Base-by-base conservation (phyloP, 64 coral and sea anemone species). In the Porites australiensis region DNA sequence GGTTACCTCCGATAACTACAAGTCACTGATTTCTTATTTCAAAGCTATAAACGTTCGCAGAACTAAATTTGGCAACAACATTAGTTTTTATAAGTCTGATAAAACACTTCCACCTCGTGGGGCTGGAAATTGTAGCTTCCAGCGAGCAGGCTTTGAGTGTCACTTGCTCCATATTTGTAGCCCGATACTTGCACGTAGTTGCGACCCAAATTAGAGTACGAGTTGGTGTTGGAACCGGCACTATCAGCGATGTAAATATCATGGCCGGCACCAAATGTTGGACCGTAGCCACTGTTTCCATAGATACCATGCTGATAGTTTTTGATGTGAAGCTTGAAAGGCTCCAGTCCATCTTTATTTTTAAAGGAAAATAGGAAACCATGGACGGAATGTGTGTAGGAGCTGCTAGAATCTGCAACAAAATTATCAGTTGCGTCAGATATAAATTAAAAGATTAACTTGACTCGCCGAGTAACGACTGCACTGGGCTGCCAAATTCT, bases 71-170 rank as follows among this genome's bases (percentile, higher is more conserved):
- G 5, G 13, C 5, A 4, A 13, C 2, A 52, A 50, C 1, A 16
- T 50, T 7, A 66, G 14, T 86, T 64, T 62, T 44, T 58, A 22
- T 75, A 27, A 59, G 65, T 61, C 86, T 89, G 86, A 44, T 78
- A 78, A 74, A 94, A 82, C 6, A 94, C 92, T 94, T 94, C 92
- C 23, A 88, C 4, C 8, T 94, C 92, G 15, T 88, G 46, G n/a
- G 92, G 92, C n/a, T 50, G 13, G 53, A 89, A 94, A 13, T 94
- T 82, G 48, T 82, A 83, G 22, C 49, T 62, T 50, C 86, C 92
- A 72, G 92, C 77, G 4, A 94, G 59, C 3, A 94, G 58, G 9
- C 58, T 48, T 47, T 37, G 0, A 2, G 70, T 22, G 8, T 88
- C 57, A 10, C 50, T 45, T 2, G 82, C 43, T 3, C 50, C 3